Base-by-base conservation (phyloP, 2,797 vertebrate species). In the Gobio occitaniae region DNA sequence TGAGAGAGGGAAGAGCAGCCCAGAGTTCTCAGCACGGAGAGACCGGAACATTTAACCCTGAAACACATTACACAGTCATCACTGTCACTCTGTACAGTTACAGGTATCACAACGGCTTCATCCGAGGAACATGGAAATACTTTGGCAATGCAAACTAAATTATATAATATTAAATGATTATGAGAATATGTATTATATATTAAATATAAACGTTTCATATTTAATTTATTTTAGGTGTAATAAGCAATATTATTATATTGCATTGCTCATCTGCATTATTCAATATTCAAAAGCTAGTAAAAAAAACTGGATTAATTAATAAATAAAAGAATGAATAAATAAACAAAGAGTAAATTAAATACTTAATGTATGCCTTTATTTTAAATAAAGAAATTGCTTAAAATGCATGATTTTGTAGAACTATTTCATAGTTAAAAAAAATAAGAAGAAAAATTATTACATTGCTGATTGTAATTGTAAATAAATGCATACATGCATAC, bases 1-100 rank as follows among this genome's bases (percentile, higher is more conserved):
- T 91, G 93, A 44, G n/a, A 75, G 91, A 89, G 90, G 92, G 91
- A 92, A 90, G 93, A 83, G 38, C 29, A 48, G 41, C 17, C 32
- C 68, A 79, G 56, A 59, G 69, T 10, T 78, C 65, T 71, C 76
- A n/a, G 59, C 89, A 93, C 89, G 91, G 74, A 91, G 84, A 84
- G 85, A 84, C 29, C 54, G n/a, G 52, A 84, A 72, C 54, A 63
- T 72, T 65, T 79, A 85, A 85, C 83, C 83, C 44, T 65, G 10
- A 21, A 38, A 65, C 71, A 50, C 68, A 48, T 80, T 32, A 65
- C 44, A 48, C 59, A 80, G 44, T 48, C 61, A 38, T 65, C 59
- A 80, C 59, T 50, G 44, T 66, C 78, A 50, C 17, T 2, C 25
- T 4, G 4, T 4, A 80, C 47, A 19, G 17, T 13, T 7, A 41